Percentiles rank a stretch among this genome's conserved stretches.
phyloP scores from a whole-genome alignment of 1,140 invertebrate genomes.

The Vanessa atalanta region DNA sequence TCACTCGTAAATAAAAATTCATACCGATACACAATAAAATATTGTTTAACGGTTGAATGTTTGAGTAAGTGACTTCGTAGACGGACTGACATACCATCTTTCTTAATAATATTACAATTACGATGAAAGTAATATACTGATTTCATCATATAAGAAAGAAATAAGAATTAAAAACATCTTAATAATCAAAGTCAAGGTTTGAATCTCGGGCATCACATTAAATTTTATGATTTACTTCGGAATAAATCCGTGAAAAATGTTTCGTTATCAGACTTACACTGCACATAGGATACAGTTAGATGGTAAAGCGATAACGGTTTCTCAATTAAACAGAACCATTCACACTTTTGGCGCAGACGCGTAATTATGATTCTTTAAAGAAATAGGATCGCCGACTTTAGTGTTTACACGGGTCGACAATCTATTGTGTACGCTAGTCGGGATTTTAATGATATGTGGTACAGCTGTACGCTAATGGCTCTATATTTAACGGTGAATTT shows the following conservation, averaged over 20 bases:
- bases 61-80: neutral
- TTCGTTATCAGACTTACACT: conserved; percentile 24
- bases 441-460: conserved; percentile 11
- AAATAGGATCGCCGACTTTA: conserved; percentile 9
- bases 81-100: too few relatives aligned
- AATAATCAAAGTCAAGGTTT: too few relatives aligned
- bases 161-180: neutral
- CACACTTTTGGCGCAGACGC: conserved; percentile 32
- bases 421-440: conserved; percentile 4
- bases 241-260: neutral
- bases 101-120: neutral
- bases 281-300: conserved; percentile 7
- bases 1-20: neutral
- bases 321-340: conserved; percentile 24
- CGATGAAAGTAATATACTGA: too few relatives aligned
- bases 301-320: conserved; percentile 22
- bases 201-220: too few relatives aligned
- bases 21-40: neutral
- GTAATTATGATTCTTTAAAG: conserved; percentile 20
- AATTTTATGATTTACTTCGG: too few relatives aligned
- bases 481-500: conserved; percentile 7
- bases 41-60: conserved; percentile 1
- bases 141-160: neutral
- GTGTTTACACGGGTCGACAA: neutral
- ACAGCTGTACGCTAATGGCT: neutral